These are phyloP conservation scores for Deladenus siricidicola DNA, from an alignment of 2,888 invertebrate species.

Conservation along the genomic window DNA sequence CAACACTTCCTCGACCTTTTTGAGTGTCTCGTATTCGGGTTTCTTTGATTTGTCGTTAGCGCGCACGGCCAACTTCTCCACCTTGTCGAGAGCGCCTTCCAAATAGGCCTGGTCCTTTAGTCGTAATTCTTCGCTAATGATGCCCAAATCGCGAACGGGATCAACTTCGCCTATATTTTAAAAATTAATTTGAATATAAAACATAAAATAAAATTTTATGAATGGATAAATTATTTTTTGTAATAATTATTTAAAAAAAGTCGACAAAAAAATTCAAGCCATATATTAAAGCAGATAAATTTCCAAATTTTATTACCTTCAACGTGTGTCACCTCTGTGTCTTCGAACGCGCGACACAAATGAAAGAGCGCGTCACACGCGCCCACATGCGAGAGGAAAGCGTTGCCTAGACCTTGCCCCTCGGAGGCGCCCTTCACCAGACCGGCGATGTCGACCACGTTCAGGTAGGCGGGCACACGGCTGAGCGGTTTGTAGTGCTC, in stretches of 20 bases:
- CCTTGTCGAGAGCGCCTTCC: slow-evolving; percentile 71
- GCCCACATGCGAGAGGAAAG: slow-evolving; percentile 93
- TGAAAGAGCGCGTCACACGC: slow-evolving; percentile 98
- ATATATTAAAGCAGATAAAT: slow-evolving; percentile 3
- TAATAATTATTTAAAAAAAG: neutral
- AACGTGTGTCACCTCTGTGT: slow-evolving; percentile 92
- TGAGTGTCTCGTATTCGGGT: slow-evolving; percentile 72
- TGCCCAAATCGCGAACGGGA: slow-evolving; percentile 89
- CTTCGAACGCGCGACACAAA: slow-evolving; percentile 89
- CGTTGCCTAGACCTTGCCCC: slow-evolving; percentile 95
- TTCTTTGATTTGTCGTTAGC: slow-evolving; percentile 88
- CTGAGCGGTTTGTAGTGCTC: slow-evolving; percentile 87
- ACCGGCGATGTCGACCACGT: slow-evolving; percentile 96
- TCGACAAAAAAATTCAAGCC: neutral
- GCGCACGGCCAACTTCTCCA: slow-evolving; percentile 69
- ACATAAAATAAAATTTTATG: neutral
- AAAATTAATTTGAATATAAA: no score
- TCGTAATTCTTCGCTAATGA: slow-evolving; percentile 86
- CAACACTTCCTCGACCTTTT: slow-evolving; percentile 73
- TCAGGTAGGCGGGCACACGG: slow-evolving; percentile 83
- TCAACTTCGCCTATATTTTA: slow-evolving; percentile 74
- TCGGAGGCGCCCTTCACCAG: slow-evolving; percentile 91
- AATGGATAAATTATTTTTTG: neutral
- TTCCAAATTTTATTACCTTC: slow-evolving; percentile 68
- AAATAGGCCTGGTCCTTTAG: slow-evolving; percentile 82